These are phyloP conservation scores for Geothlypis trichas DNA, from an alignment of 2,113 vertebrate species.

Conservation along the genomic window DNA sequence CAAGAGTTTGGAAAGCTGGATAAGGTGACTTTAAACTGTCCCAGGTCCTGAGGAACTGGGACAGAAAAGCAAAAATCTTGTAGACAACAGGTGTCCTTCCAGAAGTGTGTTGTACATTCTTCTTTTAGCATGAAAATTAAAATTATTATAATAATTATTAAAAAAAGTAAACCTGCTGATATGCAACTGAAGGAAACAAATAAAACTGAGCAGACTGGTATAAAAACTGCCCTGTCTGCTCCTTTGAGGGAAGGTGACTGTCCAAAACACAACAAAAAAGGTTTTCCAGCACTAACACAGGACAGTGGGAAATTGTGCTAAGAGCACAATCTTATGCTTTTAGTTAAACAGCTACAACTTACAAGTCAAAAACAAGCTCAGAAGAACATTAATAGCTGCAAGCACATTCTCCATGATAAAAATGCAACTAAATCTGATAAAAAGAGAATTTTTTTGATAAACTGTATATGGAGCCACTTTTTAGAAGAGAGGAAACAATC, in stretches of 20 bases:
- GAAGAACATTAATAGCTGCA: background rate
- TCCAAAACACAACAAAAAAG: rapidly evolving
- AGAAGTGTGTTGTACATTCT: rapidly evolving
- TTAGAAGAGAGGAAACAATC: background rate
- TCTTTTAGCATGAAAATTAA: background rate
- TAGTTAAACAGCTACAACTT: background rate
- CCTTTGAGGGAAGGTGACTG: background rate
- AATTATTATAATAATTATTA: background rate
- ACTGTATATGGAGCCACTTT: background rate
- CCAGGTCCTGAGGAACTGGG: background rate
- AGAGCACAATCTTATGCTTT: background rate
- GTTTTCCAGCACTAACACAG: background rate
- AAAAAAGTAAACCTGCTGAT: background rate
- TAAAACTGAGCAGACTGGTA: background rate
- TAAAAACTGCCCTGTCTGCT: background rate
- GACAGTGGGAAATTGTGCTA: background rate
- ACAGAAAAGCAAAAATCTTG: background rate
- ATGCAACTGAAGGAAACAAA: background rate
- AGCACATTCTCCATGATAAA: background rate
- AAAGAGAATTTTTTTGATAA: background rate
- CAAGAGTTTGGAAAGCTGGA: background rate
- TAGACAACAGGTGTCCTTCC: background rate
- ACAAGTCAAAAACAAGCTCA: background rate
- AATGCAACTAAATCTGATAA: background rate
- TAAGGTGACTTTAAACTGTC: background rate